Conservation (phyloP, 2,113 vertebrate genomes). For the Pseudorhombus dupliciocellatus region DNA sequence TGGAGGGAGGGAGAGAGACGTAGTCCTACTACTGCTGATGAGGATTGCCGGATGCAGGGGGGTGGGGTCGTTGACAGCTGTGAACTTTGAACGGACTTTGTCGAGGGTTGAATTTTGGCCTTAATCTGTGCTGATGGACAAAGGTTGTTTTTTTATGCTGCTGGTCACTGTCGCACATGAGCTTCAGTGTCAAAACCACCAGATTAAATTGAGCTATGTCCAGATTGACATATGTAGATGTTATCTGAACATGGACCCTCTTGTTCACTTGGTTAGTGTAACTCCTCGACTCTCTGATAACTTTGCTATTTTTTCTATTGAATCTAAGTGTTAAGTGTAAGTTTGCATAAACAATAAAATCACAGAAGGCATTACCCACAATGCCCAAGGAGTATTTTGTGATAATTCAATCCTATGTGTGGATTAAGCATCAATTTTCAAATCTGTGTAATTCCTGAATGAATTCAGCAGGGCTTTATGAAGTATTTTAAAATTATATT, state of each 20-base stretch:
- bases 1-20: conserved; percentile 7
- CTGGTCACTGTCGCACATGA: conserved; percentile 14
- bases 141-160: conserved; percentile 33
- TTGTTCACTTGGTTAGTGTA: background rate
- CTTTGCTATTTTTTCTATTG: background rate
- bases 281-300: background rate
- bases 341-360: background rate
- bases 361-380: background rate
- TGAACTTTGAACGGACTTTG: conserved; percentile 45
- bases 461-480: background rate
- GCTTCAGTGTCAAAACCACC: conserved; percentile 8
- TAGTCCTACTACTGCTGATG: conserved; percentile 27
- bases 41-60: conserved; percentile 48
- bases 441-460: background rate
- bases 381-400: background rate
- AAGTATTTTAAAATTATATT: background rate
- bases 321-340: background rate
- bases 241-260: conserved; percentile 23
- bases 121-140: conserved; percentile 52
- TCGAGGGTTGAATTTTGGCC: conserved; percentile 47
- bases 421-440: background rate
- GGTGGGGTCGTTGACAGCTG: conserved; percentile 51
- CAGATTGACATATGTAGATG: background rate
- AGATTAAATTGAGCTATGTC: conserved; percentile 15
- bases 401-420: background rate